Percentiles rank a stretch among this genome's conserved stretches.
Evolutionary conservation across 35 echinoderm and acorn worm genomes (phyloP).

Genomic region (Acanthaster planci): DNA sequence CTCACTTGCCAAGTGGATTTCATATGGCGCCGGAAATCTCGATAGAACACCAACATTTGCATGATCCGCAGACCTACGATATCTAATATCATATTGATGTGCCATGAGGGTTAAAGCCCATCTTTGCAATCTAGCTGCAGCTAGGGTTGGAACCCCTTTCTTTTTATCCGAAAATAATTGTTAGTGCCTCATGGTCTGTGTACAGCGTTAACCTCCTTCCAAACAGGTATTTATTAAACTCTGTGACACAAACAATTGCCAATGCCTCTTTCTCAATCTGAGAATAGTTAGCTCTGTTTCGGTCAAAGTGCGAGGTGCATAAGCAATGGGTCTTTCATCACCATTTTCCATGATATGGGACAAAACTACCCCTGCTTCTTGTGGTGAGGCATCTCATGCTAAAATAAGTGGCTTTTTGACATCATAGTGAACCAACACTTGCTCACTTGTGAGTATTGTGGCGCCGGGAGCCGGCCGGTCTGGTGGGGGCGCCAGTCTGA

Average conservation of each 20-base stretch:
- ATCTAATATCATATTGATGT: constrained; percentile 65
- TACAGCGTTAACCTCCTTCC: constrained; percentile 43
- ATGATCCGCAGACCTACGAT: constrained; percentile 63
- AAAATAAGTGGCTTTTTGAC: constrained; percentile 38
- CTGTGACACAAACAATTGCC: constrained; percentile 53
- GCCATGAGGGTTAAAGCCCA: constrained; percentile 76
- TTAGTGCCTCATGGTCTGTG: constrained; percentile 62
- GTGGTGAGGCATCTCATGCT: constrained; percentile 27
- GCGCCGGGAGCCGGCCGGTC: too few species aligned
- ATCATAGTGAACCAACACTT: constrained; percentile 70
- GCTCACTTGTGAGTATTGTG: constrained; percentile 56
- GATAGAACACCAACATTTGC: constrained; percentile 67
- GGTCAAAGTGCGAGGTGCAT: constrained; percentile 57
- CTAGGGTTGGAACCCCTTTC: constrained; percentile 58
- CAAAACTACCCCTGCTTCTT: not conserved
- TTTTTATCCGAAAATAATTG: constrained; percentile 57
- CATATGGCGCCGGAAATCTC: constrained; percentile 39
- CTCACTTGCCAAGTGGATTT: constrained; percentile 56
- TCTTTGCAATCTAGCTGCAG: constrained; percentile 75
- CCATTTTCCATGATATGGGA: constrained; percentile 59
- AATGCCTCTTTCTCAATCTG: constrained; percentile 67
- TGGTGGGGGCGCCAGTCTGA: too few species aligned
- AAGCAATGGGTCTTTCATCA: constrained; percentile 56
- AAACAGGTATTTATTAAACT: constrained; percentile 55
- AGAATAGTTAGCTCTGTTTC: constrained; percentile 57